Base-by-base conservation (phyloP, 2,797 vertebrate species). In the Anabacerthia variegaticeps region DNA sequence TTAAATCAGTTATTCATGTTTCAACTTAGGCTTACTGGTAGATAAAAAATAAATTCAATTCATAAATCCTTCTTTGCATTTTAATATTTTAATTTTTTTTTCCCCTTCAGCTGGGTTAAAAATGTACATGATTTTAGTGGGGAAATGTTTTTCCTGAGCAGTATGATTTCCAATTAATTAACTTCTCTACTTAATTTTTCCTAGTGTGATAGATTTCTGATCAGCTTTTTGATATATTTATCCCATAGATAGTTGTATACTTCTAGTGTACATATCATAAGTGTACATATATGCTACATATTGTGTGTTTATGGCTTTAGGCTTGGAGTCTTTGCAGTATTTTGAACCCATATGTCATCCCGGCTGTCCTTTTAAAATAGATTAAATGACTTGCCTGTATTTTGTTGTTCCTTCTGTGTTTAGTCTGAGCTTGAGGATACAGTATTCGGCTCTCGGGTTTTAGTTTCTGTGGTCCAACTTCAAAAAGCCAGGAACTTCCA, bases 1-100 rank as follows among this genome's bases (percentile, higher is more conserved):
- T 96, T 97, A 97, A 98, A 97, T 96, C 96, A 82, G 91, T 95
- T 97, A 97, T 95, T 91, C 94, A 96, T 81, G 96, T 96, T 97
- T 97, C 93, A 96, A 63, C 84, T 97, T 95, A 94, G 85, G 83
- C 92, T 97, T 97, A 95, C 89, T 85, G 85, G 58, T 61, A 79
- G 92, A 93, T 96, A 95, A 91, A 91, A 93, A 97, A 96, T 89
- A 93, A 95, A 94, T 97, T 97, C 66, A 94, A 83, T 96, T 96
- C 85, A 92, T 95, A 97, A 95, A 83, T 91, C 89, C 48, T 78
- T 93, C 84, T 93, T 96, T 96, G 84, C 77, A 90, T 97, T 93
- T 97, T 91, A 92, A 79, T 39, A 48, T 75, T 62, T 73, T 44
- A 37, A 61, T 72, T 23, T 32, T 46, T 59, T 83, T 85, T 28